phyloP scores from a whole-genome alignment of 2,113 vertebrate species.

The Fukomys damarensis region DNA sequence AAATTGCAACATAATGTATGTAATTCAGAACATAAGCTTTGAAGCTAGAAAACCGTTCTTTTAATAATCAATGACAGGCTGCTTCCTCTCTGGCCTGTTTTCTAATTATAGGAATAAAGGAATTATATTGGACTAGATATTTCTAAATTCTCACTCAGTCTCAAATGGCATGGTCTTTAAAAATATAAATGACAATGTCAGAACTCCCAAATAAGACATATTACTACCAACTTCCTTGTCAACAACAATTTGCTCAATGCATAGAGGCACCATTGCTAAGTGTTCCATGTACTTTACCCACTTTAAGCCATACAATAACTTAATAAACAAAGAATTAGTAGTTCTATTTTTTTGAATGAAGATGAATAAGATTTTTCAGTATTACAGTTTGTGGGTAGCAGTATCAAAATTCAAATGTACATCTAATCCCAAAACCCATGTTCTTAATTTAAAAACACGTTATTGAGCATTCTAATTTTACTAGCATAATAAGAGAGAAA shows the following conservation, averaged over 20 bases:
- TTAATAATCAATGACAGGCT: slow-evolving; percentile 4
- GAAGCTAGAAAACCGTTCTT: slow-evolving; percentile 37
- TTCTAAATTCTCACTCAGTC: slow-evolving; percentile 9
- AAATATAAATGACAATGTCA: slow-evolving; percentile 30
- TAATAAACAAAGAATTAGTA: slow-evolving; percentile 37
- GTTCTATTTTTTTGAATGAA: slow-evolving; percentile 20
- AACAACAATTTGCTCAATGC: neutral
- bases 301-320: slow-evolving; percentile 22
- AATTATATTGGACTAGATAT: neutral
- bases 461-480: slow-evolving; percentile 47
- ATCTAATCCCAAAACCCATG: neutral
- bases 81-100: slow-evolving; percentile 31
- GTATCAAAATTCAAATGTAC: neutral
- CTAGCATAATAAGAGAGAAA: neutral
- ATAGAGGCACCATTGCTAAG: neutral
- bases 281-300: neutral
- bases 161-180: neutral
- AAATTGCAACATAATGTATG: slow-evolving; percentile 2
- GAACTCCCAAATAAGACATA: neutral
- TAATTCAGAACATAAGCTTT: slow-evolving; percentile 39
- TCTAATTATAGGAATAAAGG: neutral
- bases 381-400: neutral
- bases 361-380: slow-evolving; percentile 3
- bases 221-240: neutral
- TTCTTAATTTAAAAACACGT: slow-evolving; percentile 41